Evolutionary conservation across 2,888 invertebrate species (phyloP), one percentile per base, ranked within the genome.

Genomic region (Cotesia congregata): DNA sequence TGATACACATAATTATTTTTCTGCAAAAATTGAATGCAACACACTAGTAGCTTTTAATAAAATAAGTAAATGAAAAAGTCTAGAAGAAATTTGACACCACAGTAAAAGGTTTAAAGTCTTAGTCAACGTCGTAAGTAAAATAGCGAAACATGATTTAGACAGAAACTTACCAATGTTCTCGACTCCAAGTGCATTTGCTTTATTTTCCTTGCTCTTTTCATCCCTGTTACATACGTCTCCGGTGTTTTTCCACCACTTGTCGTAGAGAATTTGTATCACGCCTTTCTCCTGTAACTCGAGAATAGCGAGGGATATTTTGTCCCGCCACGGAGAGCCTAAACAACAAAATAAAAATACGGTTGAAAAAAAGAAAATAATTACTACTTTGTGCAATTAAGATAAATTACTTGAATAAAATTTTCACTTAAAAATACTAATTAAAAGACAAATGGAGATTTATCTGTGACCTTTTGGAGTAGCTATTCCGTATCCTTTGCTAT

Each of bases 211-310:
- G 83, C 95, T 95, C 87, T 94, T 94, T 84, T 95, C 95, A 82
- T 97, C 96, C 73, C 97, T 91, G 83, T 95, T 96, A 87, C 97
- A 97, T 0, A 95, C 95, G 84, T 97, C 96, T 0, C 97, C 97
- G 0, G 97, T 96, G 86, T 97, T 97, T 90, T 98, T 97, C 98
- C 98, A 99, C 98, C 98, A 99, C 88, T 97, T 98, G 87, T 97
- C 98, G 88, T 98, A 98, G 75, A 98, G 90, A 82, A 96, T 95
- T 90, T 97, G 97, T 81, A 97, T 96, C 67, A 95, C 95, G 0
- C 98, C 98, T 85, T 97, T 97, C 89, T 99, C 98, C 85, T 98
- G 98, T 1, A 99, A 93, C 86, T 98, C 97, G 40, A 99, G 91
- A 84, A 98, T 98, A 1, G 98, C 97, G 67, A 98, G 91, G 0